Percentiles rank a stretch among this genome's conserved stretches.
phyloP scores from a whole-genome alignment of 2,113 vertebrate species.

The Tachysurus vachellii region DNA sequence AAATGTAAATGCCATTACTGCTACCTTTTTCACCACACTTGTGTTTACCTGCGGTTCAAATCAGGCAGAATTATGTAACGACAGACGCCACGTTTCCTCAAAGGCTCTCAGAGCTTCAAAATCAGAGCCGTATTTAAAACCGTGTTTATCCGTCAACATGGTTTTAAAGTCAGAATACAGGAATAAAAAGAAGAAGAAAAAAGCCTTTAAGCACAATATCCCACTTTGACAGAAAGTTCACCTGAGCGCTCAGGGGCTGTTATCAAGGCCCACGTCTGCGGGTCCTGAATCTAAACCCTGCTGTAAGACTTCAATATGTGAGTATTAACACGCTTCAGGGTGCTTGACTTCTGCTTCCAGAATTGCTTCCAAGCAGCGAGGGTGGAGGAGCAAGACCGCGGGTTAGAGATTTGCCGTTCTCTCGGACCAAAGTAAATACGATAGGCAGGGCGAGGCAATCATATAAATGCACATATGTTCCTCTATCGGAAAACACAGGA shows the following conservation, averaged over 20 bases:
- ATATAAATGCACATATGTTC: constrained; percentile 66
- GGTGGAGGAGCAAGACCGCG: constrained; percentile 58
- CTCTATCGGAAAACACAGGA: constrained; percentile 76
- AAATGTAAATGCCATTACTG: not conserved
- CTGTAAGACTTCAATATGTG: constrained; percentile 76
- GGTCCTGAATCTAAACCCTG: constrained; percentile 73
- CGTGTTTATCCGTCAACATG: not conserved
- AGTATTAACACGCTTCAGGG: constrained; percentile 78
- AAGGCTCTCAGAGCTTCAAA: not conserved
- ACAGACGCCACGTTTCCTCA: not conserved
- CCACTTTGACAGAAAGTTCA: constrained; percentile 69
- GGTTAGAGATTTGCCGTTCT: constrained; percentile 70
- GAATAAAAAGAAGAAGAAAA: not conserved
- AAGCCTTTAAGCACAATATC: constrained; percentile 66
- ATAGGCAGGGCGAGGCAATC: constrained; percentile 71
- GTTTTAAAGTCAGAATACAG: not conserved
- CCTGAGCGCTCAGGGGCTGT: constrained; percentile 66
- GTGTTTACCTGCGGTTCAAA: not conserved
- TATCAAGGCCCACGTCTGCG: constrained; percentile 70
- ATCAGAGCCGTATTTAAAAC: not conserved
- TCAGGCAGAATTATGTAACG: not conserved
- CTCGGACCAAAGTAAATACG: constrained; percentile 76
- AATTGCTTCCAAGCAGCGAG: constrained; percentile 71
- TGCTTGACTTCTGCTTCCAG: constrained; percentile 72
- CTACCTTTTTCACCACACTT: not conserved